Conservation (phyloP, 2,113 vertebrate genomes). For the Pagrus major region DNA sequence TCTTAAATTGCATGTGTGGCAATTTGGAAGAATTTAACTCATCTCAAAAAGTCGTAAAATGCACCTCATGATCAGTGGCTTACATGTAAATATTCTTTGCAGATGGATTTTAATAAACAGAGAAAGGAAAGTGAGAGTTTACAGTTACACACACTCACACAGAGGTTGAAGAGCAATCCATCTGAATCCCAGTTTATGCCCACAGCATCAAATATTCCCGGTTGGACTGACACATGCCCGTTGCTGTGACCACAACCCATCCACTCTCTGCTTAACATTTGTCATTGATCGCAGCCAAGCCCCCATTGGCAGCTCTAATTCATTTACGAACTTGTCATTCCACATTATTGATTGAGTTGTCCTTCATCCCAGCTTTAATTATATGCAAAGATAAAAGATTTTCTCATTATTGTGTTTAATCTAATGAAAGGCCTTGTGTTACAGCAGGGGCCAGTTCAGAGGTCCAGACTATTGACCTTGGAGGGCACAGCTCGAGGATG, state of each 20-base stretch:
- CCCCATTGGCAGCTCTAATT: slow-evolving; percentile 95
- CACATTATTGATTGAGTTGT: slow-evolving; percentile 94
- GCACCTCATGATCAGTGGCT: neutral
- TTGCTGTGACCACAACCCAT: slow-evolving; percentile 53
- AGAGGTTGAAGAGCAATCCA: neutral
- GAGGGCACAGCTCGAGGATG: slow-evolving; percentile 80
- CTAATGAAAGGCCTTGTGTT: slow-evolving; percentile 95
- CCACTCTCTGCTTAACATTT: slow-evolving; percentile 87
- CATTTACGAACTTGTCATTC: slow-evolving; percentile 99
- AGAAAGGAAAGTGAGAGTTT: neutral
- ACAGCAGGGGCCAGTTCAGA: slow-evolving; percentile 92
- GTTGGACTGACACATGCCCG: slow-evolving; percentile 48
- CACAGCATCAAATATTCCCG: slow-evolving; percentile 28
- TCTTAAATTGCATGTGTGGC: neutral
- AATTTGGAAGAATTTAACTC: neutral
- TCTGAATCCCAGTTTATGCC: slow-evolving; percentile 19
- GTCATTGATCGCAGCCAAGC: slow-evolving; percentile 90
- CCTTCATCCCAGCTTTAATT: slow-evolving; percentile 96
- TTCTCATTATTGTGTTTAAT: slow-evolving; percentile 98
- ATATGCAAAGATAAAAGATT: slow-evolving; percentile 98
- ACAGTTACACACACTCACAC: neutral
- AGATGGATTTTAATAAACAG: neutral
- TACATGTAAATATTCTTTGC: neutral
- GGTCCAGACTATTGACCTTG: slow-evolving; percentile 92
- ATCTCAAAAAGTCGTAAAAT: neutral